Conservation (phyloP, 2,113 vertebrate genomes). For the Malurus alboscapulatus region DNA sequence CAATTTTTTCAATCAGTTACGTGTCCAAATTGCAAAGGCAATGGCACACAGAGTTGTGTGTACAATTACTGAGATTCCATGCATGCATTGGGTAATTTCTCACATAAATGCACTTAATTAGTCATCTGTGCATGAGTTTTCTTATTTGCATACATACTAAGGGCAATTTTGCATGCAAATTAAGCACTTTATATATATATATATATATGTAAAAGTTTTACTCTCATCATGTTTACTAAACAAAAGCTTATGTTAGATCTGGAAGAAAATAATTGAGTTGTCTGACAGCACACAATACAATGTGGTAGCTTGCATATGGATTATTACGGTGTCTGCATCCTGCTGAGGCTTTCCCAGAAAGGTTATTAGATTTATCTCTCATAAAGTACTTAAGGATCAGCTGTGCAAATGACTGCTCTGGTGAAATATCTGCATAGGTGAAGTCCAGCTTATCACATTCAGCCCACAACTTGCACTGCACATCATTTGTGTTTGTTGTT, state of each 20-base stretch:
- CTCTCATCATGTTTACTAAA: constrained; percentile 28
- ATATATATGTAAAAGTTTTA: constrained; percentile 50
- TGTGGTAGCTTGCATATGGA: background rate
- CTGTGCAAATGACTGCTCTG: background rate
- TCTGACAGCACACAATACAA: constrained; percentile 10
- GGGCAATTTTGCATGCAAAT: constrained; percentile 63
- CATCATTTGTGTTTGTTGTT: background rate
- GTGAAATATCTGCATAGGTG: background rate
- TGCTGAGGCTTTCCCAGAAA: constrained; percentile 8
- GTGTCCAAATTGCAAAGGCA: constrained; percentile 55
- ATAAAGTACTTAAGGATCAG: constrained; percentile 25
- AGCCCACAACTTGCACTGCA: background rate
- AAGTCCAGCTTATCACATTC: background rate
- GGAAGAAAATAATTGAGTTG: constrained; percentile 2
- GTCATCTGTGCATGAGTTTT: constrained; percentile 62
- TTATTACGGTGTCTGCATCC: background rate
- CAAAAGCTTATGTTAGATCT: constrained; percentile 28
- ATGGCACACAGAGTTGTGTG: constrained; percentile 31
- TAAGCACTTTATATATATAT: constrained; percentile 56
- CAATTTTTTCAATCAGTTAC: constrained; percentile 46
- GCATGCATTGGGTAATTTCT: constrained; percentile 60
- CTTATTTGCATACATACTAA: constrained; percentile 66
- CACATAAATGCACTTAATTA: constrained; percentile 69
- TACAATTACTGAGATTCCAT: constrained; percentile 58
- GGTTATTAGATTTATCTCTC: constrained; percentile 38